phyloP scores from a whole-genome alignment of 1,140 invertebrate genomes.

The Listronotus bonariensis region DNA sequence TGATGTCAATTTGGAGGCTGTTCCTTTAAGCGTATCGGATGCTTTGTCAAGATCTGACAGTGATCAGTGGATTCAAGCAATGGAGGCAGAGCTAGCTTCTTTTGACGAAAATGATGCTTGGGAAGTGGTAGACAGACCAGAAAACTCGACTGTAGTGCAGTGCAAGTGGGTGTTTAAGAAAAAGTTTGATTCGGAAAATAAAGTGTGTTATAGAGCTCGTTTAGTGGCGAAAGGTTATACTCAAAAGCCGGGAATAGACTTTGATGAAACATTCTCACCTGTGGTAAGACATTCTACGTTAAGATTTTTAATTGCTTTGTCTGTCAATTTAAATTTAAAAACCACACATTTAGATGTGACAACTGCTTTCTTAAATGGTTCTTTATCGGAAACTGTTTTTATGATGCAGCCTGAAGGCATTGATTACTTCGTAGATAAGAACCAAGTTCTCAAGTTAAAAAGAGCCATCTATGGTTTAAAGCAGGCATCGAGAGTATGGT shows the following conservation, averaged over 20 bases:
- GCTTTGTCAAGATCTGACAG: constrained; percentile 35
- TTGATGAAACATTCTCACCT: constrained; percentile 38
- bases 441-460: constrained; percentile 51
- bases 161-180: constrained; percentile 53
- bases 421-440: constrained; percentile 27
- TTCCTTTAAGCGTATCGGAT: constrained; percentile 35
- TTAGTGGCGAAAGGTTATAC: constrained; percentile 55
- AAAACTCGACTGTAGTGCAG: constrained; percentile 48
- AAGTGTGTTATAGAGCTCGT: constrained; percentile 43
- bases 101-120: constrained; percentile 50
- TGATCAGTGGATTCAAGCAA: constrained; percentile 36
- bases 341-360: constrained; percentile 51
- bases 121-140: constrained; percentile 48
- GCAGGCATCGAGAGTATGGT: constrained; percentile 45
- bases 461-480: constrained; percentile 52
- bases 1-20: too few relatives aligned
- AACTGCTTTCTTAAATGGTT: constrained; percentile 54
- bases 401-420: constrained; percentile 46
- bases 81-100: constrained; percentile 42
- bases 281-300: constrained; percentile 40
- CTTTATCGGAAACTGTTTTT: constrained; percentile 51
- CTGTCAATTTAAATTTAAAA: constrained; percentile 42
- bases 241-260: constrained; percentile 37
- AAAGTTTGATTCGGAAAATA: constrained; percentile 45
- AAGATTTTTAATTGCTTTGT: constrained; percentile 42